Percentiles rank a stretch among this genome's conserved stretches.
These are phyloP conservation scores for Eublepharis macularius DNA, from an alignment of 2,113 vertebrate species.

Conservation along the genomic window DNA sequence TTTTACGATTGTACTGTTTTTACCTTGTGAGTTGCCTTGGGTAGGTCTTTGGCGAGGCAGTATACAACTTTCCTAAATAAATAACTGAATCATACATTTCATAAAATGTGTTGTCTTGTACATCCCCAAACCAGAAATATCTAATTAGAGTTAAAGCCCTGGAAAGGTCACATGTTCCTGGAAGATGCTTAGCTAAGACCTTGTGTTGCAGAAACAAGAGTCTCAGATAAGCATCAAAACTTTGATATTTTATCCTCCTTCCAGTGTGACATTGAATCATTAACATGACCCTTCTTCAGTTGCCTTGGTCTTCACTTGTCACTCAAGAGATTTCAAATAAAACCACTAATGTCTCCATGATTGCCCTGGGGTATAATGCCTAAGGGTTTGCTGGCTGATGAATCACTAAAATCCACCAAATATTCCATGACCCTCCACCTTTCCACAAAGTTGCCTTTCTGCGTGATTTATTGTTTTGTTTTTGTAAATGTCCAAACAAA, in stretches of 20 bases:
- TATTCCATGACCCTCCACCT: neutral
- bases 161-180: slow-evolving; percentile 35
- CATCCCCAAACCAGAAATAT: neutral
- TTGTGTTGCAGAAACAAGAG: slow-evolving; percentile 22
- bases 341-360: slow-evolving; percentile 9
- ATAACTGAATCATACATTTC: too few species aligned
- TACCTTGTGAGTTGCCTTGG: neutral
- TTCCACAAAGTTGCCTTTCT: neutral
- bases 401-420: neutral
- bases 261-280: neutral
- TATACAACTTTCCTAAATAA: neutral
- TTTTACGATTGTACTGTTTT: neutral
- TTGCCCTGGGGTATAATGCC: neutral
- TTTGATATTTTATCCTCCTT: slow-evolving; percentile 10
- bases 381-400: neutral
- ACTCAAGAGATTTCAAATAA: slow-evolving; percentile 5
- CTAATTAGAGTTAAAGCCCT: slow-evolving; percentile 34
- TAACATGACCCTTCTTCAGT: neutral
- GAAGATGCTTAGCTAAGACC: slow-evolving; percentile 43
- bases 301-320: slow-evolving; percentile 9
- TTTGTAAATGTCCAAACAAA: neutral
- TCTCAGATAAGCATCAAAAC: slow-evolving; percentile 23
- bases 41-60: too few species aligned
- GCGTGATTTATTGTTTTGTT: slow-evolving; percentile 8
- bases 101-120: neutral